phyloP scores from a whole-genome alignment of 2,113 vertebrate species.

The Vanacampus margaritifer region DNA sequence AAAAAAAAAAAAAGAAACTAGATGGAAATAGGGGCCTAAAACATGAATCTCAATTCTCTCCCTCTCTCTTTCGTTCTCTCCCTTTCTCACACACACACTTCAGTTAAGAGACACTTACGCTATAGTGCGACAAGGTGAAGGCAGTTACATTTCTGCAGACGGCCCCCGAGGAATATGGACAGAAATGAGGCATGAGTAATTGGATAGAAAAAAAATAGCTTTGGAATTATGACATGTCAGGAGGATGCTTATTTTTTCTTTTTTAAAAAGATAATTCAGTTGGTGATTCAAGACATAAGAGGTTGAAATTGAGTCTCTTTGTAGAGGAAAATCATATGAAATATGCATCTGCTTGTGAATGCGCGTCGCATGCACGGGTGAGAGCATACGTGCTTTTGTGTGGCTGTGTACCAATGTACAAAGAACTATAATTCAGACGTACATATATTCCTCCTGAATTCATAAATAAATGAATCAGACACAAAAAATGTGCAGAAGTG shows the following conservation, averaged over 20 bases:
- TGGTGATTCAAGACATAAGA: slow-evolving; percentile 12
- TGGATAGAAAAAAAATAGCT: slow-evolving; percentile 2
- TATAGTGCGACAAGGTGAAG: slow-evolving; percentile 13
- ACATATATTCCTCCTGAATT: slow-evolving; percentile 4
- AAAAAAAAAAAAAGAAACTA: too few relatives aligned
- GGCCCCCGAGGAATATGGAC: not conserved
- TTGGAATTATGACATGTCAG: slow-evolving; percentile 4
- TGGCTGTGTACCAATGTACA: not conserved
- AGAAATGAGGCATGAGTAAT: slow-evolving; percentile 7
- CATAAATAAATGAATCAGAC: slow-evolving; percentile 1
- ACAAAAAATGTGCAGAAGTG: slow-evolving; percentile 10
- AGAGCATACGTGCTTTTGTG: not conserved
- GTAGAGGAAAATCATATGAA: slow-evolving; percentile 15
- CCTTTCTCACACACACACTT: not conserved
- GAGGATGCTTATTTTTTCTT: slow-evolving; percentile 12
- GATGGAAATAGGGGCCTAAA: too few relatives aligned
- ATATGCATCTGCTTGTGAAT: slow-evolving; percentile 9
- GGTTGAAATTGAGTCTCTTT: slow-evolving; percentile 13
- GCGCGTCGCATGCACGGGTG: not conserved
- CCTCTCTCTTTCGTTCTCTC: not conserved
- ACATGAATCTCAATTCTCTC: not conserved
- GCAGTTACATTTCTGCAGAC: not conserved
- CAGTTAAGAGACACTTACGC: slow-evolving; percentile 6
- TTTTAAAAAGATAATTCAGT: slow-evolving; percentile 15
- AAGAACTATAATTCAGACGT: slow-evolving; percentile 20